Base-by-base conservation (phyloP, 2,888 invertebrate genomes). In the Pristionchus arcanus region DNA sequence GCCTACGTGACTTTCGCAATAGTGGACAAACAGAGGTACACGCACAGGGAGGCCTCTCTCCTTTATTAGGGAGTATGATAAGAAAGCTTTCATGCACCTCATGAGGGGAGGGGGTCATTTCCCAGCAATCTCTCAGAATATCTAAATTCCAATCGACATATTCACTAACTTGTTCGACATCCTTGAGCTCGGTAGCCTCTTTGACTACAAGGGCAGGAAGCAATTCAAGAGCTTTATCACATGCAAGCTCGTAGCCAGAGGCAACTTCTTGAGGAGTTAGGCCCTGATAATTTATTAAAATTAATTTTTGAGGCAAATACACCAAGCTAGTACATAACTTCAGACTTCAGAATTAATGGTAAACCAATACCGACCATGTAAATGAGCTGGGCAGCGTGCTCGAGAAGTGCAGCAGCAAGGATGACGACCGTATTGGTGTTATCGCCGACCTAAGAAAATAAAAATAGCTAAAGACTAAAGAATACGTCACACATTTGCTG, bases 341-440 rank as follows among this genome's bases (percentile, higher is more conserved):
- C 42, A 13, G 42, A 49, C 13, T 49, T 49, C 42, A 49, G 42
- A 49, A 49, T 9, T 11, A 49, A 49, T 49, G 42, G 42, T 9
- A 49, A n/a, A n/a, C 3, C 0, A n/a, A 83, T 9, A 89, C 90
- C 2, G 34, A 91, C 91, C 92, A 94, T 93, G 95, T 97, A 97
- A 66, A 99, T 96, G 19, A 99, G 96, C 94, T 98, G 98, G 95
- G 98, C 98, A 0, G 99, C 98, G 90, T 97, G 97, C 95, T 98
- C 98, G 15, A 99, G 96, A 31, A 99, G 96, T 84, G 98, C 97
- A 53, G 98, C 98, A 92, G 98, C 97, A 89, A 99, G 96, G 19
- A 99, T 97, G 84, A 99, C 97, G 15, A 99, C 98, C 96, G 98
- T 98, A 96, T 99, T 99, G 19, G 99, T 99, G 90, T 98, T 99